phyloP scores from a whole-genome alignment of 2,797 vertebrate genomes.

The Hippocampus kuda region DNA sequence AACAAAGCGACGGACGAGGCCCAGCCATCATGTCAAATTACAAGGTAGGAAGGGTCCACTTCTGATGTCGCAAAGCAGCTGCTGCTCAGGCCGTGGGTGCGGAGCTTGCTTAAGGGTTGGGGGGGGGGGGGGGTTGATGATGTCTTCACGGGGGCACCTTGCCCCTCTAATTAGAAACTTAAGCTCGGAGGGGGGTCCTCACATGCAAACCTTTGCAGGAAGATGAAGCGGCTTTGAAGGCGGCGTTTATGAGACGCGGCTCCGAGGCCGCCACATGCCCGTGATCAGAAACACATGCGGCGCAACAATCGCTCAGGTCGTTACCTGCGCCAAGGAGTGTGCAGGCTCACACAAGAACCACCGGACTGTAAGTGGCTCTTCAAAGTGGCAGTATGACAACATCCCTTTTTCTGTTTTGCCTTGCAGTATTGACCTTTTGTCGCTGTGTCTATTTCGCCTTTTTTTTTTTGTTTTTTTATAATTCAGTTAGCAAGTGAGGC shows the following conservation, averaged over 20 bases:
- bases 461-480: too few relatives aligned
- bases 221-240: constrained; percentile 1
- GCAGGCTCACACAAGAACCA: constrained; percentile 17
- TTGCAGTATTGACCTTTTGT: too few relatives aligned
- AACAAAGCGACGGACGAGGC: constrained; percentile 36
- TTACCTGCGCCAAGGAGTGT: neutral
- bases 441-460: too few relatives aligned
- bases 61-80: constrained; percentile 61
- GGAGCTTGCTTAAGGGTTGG: constrained; percentile 18
- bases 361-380: neutral
- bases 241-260: constrained; percentile 24
- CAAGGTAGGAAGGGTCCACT: constrained; percentile 59
- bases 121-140: constrained; percentile 47
- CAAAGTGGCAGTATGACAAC: neutral
- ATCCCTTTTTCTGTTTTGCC: too few relatives aligned
- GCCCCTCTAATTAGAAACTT: constrained; percentile 68
- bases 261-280: constrained; percentile 3
- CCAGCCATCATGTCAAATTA: constrained; percentile 59
- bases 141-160: constrained; percentile 56
- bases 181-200: constrained; percentile 45
- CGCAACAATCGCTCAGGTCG: constrained; percentile 37
- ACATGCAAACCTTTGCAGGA: constrained; percentile 39
- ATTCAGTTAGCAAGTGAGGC: too few relatives aligned
- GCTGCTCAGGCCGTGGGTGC: constrained; percentile 25
- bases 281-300: constrained; percentile 52